Evolutionary conservation across 2,888 invertebrate genomes (phyloP).

Genomic region (Lordiphosa andalusiaca): DNA sequence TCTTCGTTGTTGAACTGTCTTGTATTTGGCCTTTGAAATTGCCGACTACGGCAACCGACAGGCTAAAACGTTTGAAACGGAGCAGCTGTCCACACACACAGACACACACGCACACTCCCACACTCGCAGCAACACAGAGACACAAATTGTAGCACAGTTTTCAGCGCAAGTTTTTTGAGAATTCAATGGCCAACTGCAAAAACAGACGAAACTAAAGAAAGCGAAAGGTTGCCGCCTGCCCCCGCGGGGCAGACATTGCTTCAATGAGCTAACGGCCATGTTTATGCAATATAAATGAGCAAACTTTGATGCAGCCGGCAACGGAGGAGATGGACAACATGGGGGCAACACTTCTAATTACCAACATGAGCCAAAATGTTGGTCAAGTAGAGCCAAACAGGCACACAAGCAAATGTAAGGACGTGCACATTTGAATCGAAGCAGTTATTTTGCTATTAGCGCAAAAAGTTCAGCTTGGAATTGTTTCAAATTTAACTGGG

Average conservation of each 20-base stretch:
- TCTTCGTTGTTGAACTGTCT: background rate
- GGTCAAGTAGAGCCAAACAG: conserved; percentile 3
- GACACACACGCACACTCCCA: conserved; percentile 9
- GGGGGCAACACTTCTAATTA: conserved; percentile 44
- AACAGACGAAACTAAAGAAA: conserved; percentile 5
- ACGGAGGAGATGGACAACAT: background rate
- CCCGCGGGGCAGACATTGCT: conserved; percentile 10
- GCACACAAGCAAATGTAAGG: background rate
- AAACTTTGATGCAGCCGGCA: conserved; percentile 41
- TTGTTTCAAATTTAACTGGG: too few species aligned
- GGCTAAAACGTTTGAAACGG: conserved; percentile 40
- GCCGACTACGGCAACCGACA: conserved; percentile 50
- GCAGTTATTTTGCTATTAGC: too few species aligned
- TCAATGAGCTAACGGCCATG: conserved; percentile 52
- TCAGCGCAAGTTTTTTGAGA: conserved; percentile 25
- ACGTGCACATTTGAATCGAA: background rate
- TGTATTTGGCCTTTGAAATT: conserved; percentile 55
- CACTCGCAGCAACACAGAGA: conserved; percentile 7
- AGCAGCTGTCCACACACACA: conserved; percentile 17
- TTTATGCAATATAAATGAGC: conserved; percentile 71
- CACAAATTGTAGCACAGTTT: conserved; percentile 42
- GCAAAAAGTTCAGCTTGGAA: too few species aligned
- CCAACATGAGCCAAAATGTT: conserved; percentile 13
- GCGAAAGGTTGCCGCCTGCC: background rate
- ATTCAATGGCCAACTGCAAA: conserved; percentile 31